Base-by-base conservation (phyloP, 2,888 invertebrate genomes). In the Dilophus febrilis region DNA sequence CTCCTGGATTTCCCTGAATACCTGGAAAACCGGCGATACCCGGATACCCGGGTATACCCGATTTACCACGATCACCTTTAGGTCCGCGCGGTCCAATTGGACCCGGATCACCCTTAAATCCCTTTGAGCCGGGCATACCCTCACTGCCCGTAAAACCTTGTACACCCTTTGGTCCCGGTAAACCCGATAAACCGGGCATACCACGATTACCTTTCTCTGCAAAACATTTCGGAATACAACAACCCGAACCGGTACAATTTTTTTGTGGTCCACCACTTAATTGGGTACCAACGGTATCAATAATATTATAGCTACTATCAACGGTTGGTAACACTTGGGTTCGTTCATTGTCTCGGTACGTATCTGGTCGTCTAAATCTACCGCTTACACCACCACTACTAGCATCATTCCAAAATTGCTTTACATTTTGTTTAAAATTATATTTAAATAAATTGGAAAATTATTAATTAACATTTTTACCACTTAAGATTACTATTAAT, bases 131-230 rank as follows among this genome's bases (percentile, higher is more conserved):
- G 47, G 78, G 70, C n/a, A 81, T 71, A 32, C 90, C 90, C 65
- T 87, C 87, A 17, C 72, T 67, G 18, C 90, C 90, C 19, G 80
- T 76, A 56, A 81, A 87, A 33, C 90, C 90, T 31, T 71, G 71
- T 46, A 74, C 70, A 44, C 90, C 88, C 58, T 72, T 74, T 1
- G 72, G 71, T 8, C 90, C 90, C 38, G 72, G 64, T 4, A 70
- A 64, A 31, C 90, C 90, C 28, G 75, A 65, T 17, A 67, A 48
- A 14, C 90, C 86, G 3, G 82, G 80, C 37, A 73, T 65, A 40
- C 87, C 87, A 53, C 84, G 67, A 44, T 71, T 73, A 55, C 88
- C 88, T 62, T 88, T 88, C 61, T 87, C 85, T 2, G 88, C 87
- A 47, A 84, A 79, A 60, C 88, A 88, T 67, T 87, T 85, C 1